Base-by-base conservation (phyloP, 2,113 vertebrate genomes). In the Diglossa brunneiventris region DNA sequence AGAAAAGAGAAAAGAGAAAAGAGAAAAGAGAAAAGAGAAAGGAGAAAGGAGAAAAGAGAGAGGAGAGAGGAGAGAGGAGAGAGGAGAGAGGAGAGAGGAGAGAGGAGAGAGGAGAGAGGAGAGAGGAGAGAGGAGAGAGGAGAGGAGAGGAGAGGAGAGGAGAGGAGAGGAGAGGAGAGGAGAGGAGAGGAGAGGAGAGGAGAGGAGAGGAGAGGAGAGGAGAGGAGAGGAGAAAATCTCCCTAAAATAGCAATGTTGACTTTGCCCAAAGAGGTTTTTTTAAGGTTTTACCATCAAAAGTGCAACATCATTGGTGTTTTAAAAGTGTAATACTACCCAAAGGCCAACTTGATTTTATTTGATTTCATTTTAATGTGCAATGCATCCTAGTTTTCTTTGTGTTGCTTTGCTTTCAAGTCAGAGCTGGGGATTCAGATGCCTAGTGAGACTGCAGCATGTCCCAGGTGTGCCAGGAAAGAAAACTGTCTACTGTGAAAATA, bases 391-490 rank as follows among this genome's bases (percentile, higher is more conserved):
- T 70, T 74, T 88, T 16, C n/a, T 89, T 85, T 84, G 83, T 31
- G 23, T 31, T 49, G 28, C 68, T 92, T 86, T 67, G 23, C 89
- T 94, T 95, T 94, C 46, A 85, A 76, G 79, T 90, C 56, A 88
- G 92, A 95, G 28, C 74, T 78, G 52, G 28, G 76, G 59, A 83
- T 79, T 86, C 35, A 19, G 35, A 46, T 13, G 35, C 62, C 68
- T 69, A 28, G 61, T 88, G 81, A 90, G 74, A 68, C 56, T 73
- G 28, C 58, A 84, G 58, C 35, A 87, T 56, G 56, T 84, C 80
- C 93, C 77, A 74, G 67, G 83, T 76, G 62, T 81, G 56, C 58
- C 27, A 59, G 81, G 35, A 64, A 77, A 81, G 83, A 89, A 87
- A 90, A 52, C 33, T 73, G 23, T 68, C 64, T 83, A 6, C 11